Percentiles rank a stretch among this genome's conserved stretches.
Evolutionary conservation across 2,888 invertebrate species (phyloP).

Genomic region (Aleiodes testaceus): DNA sequence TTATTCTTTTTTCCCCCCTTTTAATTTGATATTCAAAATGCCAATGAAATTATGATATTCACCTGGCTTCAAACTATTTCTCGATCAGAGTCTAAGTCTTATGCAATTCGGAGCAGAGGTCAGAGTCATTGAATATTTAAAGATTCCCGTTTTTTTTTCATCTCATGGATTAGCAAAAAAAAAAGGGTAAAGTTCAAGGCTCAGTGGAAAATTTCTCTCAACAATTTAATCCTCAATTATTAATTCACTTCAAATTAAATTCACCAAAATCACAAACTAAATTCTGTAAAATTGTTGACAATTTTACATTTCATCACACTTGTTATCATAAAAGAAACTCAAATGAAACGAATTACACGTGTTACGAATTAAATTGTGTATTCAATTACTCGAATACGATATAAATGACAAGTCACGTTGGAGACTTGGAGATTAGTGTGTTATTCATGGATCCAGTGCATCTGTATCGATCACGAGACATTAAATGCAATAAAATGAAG

Average conservation of each 20-base stretch:
- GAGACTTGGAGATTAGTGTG: background rate
- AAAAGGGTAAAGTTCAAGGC: too few species aligned
- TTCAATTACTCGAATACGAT: background rate
- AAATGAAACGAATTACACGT: too few species aligned
- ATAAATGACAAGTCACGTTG: background rate
- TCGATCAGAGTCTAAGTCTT: slow-evolving; percentile 23
- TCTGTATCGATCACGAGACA: slow-evolving; percentile 3
- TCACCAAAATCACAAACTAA: too few species aligned
- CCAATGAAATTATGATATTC: slow-evolving; percentile 10
- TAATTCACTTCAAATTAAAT: too few species aligned
- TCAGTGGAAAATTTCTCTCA: background rate
- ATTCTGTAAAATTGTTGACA: too few species aligned
- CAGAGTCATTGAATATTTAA: slow-evolving; percentile 4
- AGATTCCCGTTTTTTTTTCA: background rate
- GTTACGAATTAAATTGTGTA: background rate
- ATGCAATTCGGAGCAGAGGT: slow-evolving; percentile 6
- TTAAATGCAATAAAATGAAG: background rate
- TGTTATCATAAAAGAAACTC: too few species aligned
- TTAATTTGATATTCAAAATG: slow-evolving; percentile 17
- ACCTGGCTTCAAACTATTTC: slow-evolving; percentile 1
- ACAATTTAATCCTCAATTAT: too few species aligned
- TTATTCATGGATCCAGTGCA: slow-evolving; percentile 7
- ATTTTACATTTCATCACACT: too few species aligned
- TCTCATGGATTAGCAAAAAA: background rate
- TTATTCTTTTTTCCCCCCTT: slow-evolving; percentile 21